Evolutionary conservation across 2,888 invertebrate species (phyloP).

Genomic region (Sicus ferrugineus): DNA sequence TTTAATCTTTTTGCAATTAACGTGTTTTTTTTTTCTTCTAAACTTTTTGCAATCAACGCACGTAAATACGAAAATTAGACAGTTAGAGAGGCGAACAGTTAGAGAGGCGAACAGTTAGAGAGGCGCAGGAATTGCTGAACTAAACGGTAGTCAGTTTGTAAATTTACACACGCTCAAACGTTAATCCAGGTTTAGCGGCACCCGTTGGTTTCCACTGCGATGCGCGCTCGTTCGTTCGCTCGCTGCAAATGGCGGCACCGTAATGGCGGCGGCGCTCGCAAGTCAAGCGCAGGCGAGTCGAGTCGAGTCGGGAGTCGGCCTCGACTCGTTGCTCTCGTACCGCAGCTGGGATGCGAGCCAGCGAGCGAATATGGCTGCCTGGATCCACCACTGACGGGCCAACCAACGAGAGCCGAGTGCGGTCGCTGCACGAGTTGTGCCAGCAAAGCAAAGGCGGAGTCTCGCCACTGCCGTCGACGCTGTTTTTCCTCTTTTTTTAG

Average conservation of each 20-base stretch:
- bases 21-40: background rate
- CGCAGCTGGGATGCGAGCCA: slow-evolving; percentile 30
- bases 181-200: slow-evolving; percentile 52
- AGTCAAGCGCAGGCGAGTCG: slow-evolving; percentile 38
- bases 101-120: too few relatives aligned
- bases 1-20: background rate
- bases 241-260: slow-evolving; percentile 43
- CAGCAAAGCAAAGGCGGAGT: slow-evolving; percentile 50
- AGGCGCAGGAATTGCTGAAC: too few relatives aligned
- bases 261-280: slow-evolving; percentile 37
- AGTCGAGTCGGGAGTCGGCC: slow-evolving; percentile 15
- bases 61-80: too few relatives aligned
- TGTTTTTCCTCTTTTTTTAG: slow-evolving; percentile 34
- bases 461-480: slow-evolving; percentile 30
- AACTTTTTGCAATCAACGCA: background rate
- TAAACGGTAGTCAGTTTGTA: background rate
- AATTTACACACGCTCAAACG: slow-evolving; percentile 48
- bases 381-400: slow-evolving; percentile 37
- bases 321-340: slow-evolving; percentile 44
- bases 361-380: slow-evolving; percentile 26
- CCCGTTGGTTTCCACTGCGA: slow-evolving; percentile 57
- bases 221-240: slow-evolving; percentile 28
- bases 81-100: too few relatives aligned
- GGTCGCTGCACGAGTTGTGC: slow-evolving; percentile 32
- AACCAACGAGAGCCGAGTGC: slow-evolving; percentile 40